These are phyloP conservation scores for Napeogenes sylphis DNA, from an alignment of 2,888 invertebrate genomes.

Conservation along the genomic window DNA sequence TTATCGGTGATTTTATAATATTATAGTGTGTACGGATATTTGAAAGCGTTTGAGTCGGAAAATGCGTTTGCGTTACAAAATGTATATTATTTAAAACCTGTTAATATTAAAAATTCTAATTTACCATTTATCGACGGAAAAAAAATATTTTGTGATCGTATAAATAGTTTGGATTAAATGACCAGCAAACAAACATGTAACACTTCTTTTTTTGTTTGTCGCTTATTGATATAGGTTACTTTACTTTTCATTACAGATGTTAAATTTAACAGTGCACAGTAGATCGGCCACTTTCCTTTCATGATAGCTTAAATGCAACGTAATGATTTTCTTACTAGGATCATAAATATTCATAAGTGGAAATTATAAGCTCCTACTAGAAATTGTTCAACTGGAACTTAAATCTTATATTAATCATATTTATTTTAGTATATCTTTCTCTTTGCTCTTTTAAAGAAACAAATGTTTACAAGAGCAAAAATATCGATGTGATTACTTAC, in stretches of 20 bases:
- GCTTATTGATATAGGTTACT: no score
- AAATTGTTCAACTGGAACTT: neutral
- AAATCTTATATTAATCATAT: neutral
- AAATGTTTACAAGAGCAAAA: neutral
- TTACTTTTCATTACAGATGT: neutral
- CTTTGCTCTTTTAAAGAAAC: neutral
- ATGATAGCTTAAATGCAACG: neutral
- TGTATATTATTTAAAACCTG: no score
- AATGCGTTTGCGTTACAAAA: no score
- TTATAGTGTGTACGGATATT: no score
- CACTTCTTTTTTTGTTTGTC: no score
- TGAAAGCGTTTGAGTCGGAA: no score
- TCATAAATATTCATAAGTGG: slow-evolving; percentile 3
- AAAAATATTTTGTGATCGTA: no score
- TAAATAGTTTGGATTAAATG: no score
- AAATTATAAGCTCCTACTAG: neutral
- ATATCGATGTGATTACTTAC: neutral
- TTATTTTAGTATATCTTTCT: neutral
- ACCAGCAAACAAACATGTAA: no score
- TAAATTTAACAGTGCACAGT: neutral
- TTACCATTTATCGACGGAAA: no score
- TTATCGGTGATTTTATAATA: no score
- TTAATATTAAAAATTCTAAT: no score
- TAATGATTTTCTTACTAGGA: neutral
- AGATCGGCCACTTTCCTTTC: neutral